Evolutionary conservation across 2,113 vertebrate species (phyloP).

Genomic region (Mystacornis crossleyi): DNA sequence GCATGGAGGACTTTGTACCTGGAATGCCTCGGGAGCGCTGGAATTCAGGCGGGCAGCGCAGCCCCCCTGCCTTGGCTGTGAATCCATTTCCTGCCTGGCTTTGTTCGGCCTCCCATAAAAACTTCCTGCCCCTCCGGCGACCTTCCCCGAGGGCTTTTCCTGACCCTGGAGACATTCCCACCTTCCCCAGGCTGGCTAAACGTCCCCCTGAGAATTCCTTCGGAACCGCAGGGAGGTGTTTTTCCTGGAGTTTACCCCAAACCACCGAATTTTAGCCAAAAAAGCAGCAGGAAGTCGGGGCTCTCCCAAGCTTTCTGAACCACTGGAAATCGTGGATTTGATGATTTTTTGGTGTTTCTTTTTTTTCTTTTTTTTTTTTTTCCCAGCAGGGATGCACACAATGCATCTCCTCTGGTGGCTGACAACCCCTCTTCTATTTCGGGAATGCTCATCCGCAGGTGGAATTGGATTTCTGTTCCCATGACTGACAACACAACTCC

Average conservation of each 20-base stretch:
- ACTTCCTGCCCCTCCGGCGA: neutral
- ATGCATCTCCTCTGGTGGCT: neutral
- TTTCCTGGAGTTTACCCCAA: neutral
- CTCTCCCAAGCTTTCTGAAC: neutral
- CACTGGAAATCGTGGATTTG: neutral
- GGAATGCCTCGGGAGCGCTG: neutral
- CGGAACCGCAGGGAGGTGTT: accelerated
- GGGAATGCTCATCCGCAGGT: slow-evolving; percentile 36
- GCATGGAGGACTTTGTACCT: neutral
- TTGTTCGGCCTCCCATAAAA: neutral
- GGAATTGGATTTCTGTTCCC: slow-evolving; percentile 50
- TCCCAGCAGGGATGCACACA: neutral
- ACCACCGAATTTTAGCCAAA: neutral
- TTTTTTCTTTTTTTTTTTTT: no score
- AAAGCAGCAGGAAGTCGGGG: neutral
- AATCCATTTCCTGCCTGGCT: neutral
- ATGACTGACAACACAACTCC: slow-evolving; percentile 38
- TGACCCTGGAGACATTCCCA: neutral
- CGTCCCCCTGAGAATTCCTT: accelerated
- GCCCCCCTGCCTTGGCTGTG: neutral
- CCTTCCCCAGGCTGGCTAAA: neutral
- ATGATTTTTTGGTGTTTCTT: neutral
- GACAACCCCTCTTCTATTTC: slow-evolving; percentile 36
- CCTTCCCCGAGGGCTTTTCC: neutral
- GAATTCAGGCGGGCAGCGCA: neutral